Percentiles rank a stretch among this genome's conserved stretches.
Evolutionary conservation across 2,888 invertebrate genomes (phyloP).

Genomic region (Cyclophora punctaria): DNA sequence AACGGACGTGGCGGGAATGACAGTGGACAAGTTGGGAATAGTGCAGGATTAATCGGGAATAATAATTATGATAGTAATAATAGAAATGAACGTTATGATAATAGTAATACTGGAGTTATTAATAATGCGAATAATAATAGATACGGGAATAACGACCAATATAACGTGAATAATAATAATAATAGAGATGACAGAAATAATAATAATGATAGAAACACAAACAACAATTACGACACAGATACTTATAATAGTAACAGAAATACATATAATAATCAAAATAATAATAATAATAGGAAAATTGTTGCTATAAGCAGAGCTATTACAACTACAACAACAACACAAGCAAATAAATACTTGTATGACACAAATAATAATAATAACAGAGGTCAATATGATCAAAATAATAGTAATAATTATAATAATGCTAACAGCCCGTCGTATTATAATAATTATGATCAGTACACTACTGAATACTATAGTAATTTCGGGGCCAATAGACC

Average conservation of each 20-base stretch:
- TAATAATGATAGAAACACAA: not conserved
- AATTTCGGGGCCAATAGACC: not conserved
- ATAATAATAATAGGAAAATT: not conserved
- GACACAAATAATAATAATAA: not conserved
- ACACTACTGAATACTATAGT: no score
- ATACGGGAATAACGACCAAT: no score
- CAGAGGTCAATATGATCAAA: not conserved
- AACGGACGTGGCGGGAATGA: constrained; percentile 3
- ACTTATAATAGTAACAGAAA: no score
- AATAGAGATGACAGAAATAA: not conserved
- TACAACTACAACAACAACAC: not conserved
- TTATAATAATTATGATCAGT: no score
- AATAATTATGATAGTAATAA: not conserved
- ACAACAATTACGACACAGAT: no score
- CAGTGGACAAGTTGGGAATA: not conserved
- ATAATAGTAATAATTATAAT: not conserved
- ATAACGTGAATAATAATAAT: no score
- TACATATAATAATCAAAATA: not conserved
- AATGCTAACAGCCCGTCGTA: not conserved
- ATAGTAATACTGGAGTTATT: not conserved
- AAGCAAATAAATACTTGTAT: not conserved
- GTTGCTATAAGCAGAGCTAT: not conserved
- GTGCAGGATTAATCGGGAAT: not conserved
- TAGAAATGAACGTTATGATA: not conserved
- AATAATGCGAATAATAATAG: no score